phyloP scores from a whole-genome alignment of 2,797 vertebrate genomes.

The Huso huso region DNA sequence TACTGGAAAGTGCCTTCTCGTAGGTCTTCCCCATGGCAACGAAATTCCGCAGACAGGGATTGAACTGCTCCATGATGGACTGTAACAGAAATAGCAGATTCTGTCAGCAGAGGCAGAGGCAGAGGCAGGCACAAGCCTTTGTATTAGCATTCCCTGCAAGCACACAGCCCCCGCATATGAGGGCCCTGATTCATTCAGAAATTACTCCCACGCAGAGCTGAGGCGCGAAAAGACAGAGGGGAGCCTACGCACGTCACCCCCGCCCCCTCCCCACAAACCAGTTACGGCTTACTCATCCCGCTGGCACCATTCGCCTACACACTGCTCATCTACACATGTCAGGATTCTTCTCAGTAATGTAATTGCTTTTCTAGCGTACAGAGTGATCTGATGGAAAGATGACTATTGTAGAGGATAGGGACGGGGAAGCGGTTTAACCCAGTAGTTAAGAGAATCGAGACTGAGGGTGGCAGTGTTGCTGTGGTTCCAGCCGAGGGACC shows the following conservation, averaged over 20 bases:
- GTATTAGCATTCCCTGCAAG: background rate
- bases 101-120: slow-evolving; percentile 26
- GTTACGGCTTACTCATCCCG: slow-evolving; percentile 11
- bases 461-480: too few species aligned
- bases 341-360: slow-evolving; percentile 14
- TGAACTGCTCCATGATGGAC: slow-evolving; percentile 98
- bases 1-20: slow-evolving; percentile 92
- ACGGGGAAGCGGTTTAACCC: slow-evolving; percentile 9
- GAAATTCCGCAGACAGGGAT: slow-evolving; percentile 89
- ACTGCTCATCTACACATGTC: slow-evolving; percentile 22
- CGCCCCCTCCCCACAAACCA: slow-evolving; percentile 12
- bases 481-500: too few species aligned
- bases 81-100: slow-evolving; percentile 43
- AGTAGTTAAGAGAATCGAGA: background rate
- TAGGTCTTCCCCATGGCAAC: slow-evolving; percentile 95
- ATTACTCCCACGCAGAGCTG: background rate
- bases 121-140: background rate
- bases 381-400: slow-evolving; percentile 13
- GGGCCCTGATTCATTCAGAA: slow-evolving; percentile 1
- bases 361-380: slow-evolving; percentile 10
- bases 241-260: background rate
- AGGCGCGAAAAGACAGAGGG: background rate
- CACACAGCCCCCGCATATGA: background rate
- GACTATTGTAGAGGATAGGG: slow-evolving; percentile 26
- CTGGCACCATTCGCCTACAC: slow-evolving; percentile 23